Evolutionary conservation across 2,888 invertebrate species (phyloP).

Genomic region (Sepioteuthis lessoniana): DNA sequence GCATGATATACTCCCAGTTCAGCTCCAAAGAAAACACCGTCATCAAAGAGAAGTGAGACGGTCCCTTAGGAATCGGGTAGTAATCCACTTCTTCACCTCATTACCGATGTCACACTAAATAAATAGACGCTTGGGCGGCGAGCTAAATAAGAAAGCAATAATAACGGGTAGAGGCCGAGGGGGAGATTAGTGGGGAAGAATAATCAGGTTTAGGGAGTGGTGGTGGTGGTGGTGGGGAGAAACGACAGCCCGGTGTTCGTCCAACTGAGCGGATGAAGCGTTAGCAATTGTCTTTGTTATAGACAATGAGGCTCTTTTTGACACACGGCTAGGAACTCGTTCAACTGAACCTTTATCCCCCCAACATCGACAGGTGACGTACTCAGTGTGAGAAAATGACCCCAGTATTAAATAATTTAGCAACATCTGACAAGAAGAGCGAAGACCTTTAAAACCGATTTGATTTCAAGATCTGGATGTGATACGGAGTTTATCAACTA

Average conservation of each 20-base stretch:
- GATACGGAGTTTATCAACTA: too few species aligned
- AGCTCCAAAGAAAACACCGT: not conserved
- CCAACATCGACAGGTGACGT: too few species aligned
- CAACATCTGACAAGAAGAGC: too few species aligned
- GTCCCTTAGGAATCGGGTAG: not conserved
- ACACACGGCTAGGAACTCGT: too few species aligned
- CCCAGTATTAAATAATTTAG: too few species aligned
- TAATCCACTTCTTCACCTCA: constrained; percentile 33
- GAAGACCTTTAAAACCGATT: too few species aligned
- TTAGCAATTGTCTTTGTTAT: too few species aligned
- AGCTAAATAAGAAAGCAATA: not conserved
- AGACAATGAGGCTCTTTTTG: too few species aligned
- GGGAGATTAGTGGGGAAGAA: not conserved
- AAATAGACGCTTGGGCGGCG: not conserved
- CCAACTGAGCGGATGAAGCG: too few species aligned
- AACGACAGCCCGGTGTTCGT: not conserved
- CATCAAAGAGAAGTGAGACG: not conserved
- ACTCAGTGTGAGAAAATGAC: too few species aligned
- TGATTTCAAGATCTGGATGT: too few species aligned
- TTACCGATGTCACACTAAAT: not conserved
- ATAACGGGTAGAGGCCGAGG: not conserved
- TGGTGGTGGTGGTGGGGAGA: not conserved
- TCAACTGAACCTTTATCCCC: too few species aligned
- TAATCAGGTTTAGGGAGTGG: not conserved
- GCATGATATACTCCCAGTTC: not conserved